phyloP scores from a whole-genome alignment of 1,140 invertebrate species.

The Odontomachus brunneus region DNA sequence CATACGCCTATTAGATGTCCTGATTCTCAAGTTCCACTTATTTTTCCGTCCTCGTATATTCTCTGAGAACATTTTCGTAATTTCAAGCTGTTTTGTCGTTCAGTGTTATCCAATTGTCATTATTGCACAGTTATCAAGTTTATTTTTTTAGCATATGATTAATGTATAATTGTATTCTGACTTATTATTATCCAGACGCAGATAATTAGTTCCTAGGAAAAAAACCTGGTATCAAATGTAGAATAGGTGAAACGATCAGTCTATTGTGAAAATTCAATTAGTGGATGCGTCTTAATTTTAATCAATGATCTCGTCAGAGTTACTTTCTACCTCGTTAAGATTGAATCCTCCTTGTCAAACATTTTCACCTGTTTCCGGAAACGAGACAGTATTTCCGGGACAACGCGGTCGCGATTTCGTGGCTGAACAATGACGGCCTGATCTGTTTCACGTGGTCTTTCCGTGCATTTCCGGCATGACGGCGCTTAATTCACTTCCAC shows the following conservation, averaged over 20 bases:
- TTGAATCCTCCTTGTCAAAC: constrained; percentile 27
- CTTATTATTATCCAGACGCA: background rate
- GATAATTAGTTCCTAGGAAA: background rate
- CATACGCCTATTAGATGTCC: background rate
- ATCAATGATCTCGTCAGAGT: constrained; percentile 32
- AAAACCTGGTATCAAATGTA: constrained; percentile 10
- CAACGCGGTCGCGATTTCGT: constrained; percentile 62
- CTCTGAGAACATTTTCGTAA: background rate
- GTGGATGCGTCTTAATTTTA: constrained; percentile 32
- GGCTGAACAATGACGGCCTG: constrained; percentile 65
- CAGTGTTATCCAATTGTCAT: background rate
- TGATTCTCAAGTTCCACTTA: background rate
- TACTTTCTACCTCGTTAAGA: constrained; percentile 57
- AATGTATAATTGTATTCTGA: constrained; percentile 4
- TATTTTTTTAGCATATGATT: background rate
- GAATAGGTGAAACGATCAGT: background rate
- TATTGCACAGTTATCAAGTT: background rate
- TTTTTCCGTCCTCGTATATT: background rate
- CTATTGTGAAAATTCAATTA: constrained; percentile 31
- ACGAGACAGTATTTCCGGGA: constrained; percentile 55
- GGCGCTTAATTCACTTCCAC: constrained; percentile 68
- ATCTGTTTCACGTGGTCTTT: constrained; percentile 63
- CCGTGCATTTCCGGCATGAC: constrained; percentile 66
- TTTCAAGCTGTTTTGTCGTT: background rate
- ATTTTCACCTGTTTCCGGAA: constrained; percentile 68